Conservation (phyloP, 2,888 invertebrate species). For the Formica aserva region DNA sequence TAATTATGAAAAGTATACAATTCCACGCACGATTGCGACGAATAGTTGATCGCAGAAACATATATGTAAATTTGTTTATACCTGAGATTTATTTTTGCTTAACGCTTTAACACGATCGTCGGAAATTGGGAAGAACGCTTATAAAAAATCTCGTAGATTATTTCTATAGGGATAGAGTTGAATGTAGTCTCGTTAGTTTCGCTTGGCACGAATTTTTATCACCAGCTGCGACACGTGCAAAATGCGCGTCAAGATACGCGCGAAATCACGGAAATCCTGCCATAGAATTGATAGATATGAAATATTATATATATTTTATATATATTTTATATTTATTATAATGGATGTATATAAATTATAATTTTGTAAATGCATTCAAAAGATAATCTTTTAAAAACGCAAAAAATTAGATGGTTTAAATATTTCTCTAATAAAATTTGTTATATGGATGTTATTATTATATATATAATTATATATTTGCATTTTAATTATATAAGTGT, state of each 20-base stretch:
- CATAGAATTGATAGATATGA: background rate
- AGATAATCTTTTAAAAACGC: background rate
- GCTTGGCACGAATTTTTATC: conserved; percentile 1
- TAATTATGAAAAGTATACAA: conserved; percentile 41
- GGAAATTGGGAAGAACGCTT: conserved; percentile 5
- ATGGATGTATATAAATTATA: background rate
- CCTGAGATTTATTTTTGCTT: conserved; percentile 45
- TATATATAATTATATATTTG: too few species aligned
- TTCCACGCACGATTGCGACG: background rate
- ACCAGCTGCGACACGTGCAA: background rate
- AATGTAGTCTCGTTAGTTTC: conserved; percentile 9
- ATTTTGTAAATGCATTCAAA: background rate
- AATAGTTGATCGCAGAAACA: conserved; percentile 15
- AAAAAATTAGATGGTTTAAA: background rate
- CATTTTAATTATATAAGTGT: too few species aligned
- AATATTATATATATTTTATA: background rate
- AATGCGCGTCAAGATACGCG: background rate
- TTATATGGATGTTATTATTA: background rate
- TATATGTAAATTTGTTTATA: conserved; percentile 61
- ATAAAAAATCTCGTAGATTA: conserved; percentile 4
- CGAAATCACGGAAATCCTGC: background rate
- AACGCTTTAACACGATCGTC: background rate
- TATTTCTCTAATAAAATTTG: background rate
- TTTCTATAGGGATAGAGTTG: background rate
- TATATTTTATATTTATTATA: too few species aligned